Evolutionary conservation across 2,888 invertebrate species (phyloP).

Genomic region (Psylliodes chrysocephalus): DNA sequence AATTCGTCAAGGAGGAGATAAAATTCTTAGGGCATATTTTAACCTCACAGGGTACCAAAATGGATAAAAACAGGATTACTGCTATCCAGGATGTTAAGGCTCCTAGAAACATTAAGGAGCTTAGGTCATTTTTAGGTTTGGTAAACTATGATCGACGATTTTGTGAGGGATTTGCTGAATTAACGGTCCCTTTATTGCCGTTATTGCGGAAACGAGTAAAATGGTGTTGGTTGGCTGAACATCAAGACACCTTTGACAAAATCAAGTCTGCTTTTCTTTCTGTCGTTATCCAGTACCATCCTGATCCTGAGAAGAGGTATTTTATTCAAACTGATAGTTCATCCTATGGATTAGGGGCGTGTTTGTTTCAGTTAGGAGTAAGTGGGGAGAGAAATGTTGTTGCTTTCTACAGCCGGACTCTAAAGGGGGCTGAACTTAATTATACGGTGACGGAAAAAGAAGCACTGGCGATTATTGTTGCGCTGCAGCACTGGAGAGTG

Average conservation of each 20-base stretch:
- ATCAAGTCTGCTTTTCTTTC: conserved; percentile 16
- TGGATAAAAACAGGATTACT: conserved; percentile 12
- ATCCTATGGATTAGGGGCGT: conserved; percentile 20
- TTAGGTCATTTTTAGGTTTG: conserved; percentile 26
- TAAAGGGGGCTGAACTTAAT: conserved; percentile 7
- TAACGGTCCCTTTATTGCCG: neutral
- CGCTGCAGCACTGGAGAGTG: conserved; percentile 15
- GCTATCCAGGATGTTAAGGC: conserved; percentile 23
- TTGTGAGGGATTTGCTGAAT: neutral
- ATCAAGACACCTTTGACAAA: conserved; percentile 5
- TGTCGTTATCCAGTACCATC: conserved; percentile 6
- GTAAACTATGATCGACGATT: conserved; percentile 19
- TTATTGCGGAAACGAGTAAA: neutral
- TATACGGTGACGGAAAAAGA: no score
- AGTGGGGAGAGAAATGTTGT: conserved; percentile 1
- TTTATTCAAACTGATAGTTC: conserved; percentile 24
- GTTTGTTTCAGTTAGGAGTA: conserved; percentile 15
- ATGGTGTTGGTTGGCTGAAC: conserved; percentile 19
- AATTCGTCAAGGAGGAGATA: conserved; percentile 30
- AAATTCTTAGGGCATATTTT: conserved; percentile 29
- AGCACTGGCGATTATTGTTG: conserved; percentile 8
- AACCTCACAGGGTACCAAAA: conserved; percentile 7
- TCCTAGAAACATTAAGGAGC: conserved; percentile 13
- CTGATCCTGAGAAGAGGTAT: conserved; percentile 1
- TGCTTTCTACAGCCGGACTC: conserved; percentile 9